Evolutionary conservation across 2,888 invertebrate species (phyloP), one percentile per base, ranked within the genome.

Genomic region (Phengaris alcon): DNA sequence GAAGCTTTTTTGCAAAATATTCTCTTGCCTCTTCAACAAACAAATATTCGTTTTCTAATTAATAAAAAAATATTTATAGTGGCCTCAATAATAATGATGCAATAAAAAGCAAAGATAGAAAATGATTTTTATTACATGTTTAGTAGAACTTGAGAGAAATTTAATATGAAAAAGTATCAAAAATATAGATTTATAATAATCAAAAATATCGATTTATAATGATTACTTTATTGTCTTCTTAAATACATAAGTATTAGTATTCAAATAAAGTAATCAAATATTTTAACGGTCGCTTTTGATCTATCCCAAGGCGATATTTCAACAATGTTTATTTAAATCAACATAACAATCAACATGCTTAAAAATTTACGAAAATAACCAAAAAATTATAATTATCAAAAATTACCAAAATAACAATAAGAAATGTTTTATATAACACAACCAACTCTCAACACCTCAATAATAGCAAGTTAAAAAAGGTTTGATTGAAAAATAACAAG

Each of bases 301-400:
- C 10, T 3, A 35, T 35, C 6, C 12, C 5, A 10, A 64, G 2
- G 35, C 15, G 8, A 44, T 44, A 59, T 35, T 72, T 72, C 12
- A 72, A 52, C 54, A 52, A 72, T 52, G 72, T 52, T 72, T 22
- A 35, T 46, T 57, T 74, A 12, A 74, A 70, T 70, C 59, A 51
- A 57, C 48, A 73, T 44, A 46, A 77, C 75, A 80, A 77, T 80
- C 78, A 79, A 78, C 77, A 76, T 64, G 75, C 77, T 77, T 70
- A 70, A 76, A 76, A 79, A 76, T 52, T 73, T 59, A 59, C 59
- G 22, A 54, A 57, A 73, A 54, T 64, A 68, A 46, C 52, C 73
- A 74, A 68, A 68, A 73, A 54, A 72, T 22, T 22, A 55, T 74
- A 74, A 52, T 68, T 12, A 52, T 35, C 35, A 35, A 3, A 35